Conservation (phyloP, 2,888 invertebrate species). For the Lypha dubia region DNA sequence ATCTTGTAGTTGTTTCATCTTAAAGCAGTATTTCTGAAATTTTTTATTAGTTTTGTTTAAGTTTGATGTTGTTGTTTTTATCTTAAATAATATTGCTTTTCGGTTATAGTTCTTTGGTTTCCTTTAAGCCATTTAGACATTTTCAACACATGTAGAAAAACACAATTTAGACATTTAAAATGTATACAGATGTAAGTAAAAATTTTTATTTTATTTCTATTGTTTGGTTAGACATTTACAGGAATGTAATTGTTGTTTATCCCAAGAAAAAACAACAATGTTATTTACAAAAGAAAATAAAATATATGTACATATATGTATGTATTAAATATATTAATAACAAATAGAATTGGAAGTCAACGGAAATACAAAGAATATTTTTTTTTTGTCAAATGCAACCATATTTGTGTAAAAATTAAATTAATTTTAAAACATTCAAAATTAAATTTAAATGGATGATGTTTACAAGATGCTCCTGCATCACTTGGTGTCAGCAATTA, state of each 20-base stretch:
- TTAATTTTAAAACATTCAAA: too few relatives aligned
- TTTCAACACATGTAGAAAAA: slow-evolving; percentile 55
- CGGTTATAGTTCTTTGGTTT: slow-evolving; percentile 18
- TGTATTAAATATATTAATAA: background rate
- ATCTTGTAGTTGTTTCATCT: slow-evolving; percentile 39
- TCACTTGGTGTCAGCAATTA: too few relatives aligned
- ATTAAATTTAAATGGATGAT: too few relatives aligned
- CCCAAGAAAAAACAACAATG: background rate
- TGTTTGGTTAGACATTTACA: background rate
- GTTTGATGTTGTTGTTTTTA: slow-evolving; percentile 30
- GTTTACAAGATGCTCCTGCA: too few relatives aligned
- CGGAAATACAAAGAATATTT: too few relatives aligned
- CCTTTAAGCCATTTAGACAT: slow-evolving; percentile 58
- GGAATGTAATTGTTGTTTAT: slow-evolving; percentile 7
- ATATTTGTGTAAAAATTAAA: too few relatives aligned
- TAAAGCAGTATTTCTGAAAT: slow-evolving; percentile 4
- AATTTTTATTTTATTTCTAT: slow-evolving; percentile 1
- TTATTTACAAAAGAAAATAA: background rate
- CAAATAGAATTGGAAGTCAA: background rate
- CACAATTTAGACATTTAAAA: slow-evolving; percentile 36
- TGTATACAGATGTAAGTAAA: background rate
- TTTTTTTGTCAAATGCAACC: too few relatives aligned
- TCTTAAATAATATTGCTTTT: background rate
- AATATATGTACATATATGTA: too few relatives aligned
- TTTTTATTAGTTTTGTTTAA: background rate